A percentile compares a stretch with the other conserved stretches of the same genome.
phyloP scores from a whole-genome alignment of 2,888 invertebrate genomes.

The Limnephilus rhombicus region DNA sequence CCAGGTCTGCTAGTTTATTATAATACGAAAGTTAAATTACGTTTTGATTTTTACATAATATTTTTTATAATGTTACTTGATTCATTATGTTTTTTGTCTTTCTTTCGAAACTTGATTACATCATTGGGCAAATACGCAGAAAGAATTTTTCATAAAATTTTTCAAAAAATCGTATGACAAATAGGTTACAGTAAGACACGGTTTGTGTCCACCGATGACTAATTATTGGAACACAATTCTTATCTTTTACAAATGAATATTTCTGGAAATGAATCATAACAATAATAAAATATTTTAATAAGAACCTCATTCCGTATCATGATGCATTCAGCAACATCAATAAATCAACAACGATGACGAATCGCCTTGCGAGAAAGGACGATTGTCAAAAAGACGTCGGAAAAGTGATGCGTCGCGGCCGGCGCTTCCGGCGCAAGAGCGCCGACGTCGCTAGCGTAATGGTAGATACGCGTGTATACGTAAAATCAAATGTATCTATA shows the following conservation, averaged over 20 bases:
- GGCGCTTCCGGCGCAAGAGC: slow-evolving; percentile 4
- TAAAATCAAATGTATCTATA: background rate
- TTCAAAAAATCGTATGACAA: background rate
- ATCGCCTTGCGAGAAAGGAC: background rate
- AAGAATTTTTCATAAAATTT: background rate
- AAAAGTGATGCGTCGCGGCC: slow-evolving; percentile 25
- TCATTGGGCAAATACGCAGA: background rate
- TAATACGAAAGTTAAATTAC: background rate
- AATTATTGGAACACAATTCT: background rate
- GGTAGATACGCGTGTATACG: background rate
- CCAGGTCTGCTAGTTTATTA: too few relatives aligned
- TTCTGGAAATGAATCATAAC: background rate
- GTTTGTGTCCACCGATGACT: background rate
- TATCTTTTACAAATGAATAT: background rate
- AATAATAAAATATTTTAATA: background rate
- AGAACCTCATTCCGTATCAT: background rate
- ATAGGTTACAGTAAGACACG: background rate
- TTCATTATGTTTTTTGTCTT: background rate
- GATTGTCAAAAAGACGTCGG: background rate
- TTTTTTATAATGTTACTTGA: background rate
- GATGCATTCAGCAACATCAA: too few relatives aligned
- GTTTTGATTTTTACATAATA: background rate
- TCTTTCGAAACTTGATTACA: background rate
- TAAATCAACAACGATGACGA: too few relatives aligned
- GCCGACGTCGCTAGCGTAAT: slow-evolving; percentile 8